A percentile compares a stretch with the other conserved stretches of the same genome.
Evolutionary conservation across 2,113 vertebrate genomes (phyloP).

Genomic region (Cephalopterus ornatus): DNA sequence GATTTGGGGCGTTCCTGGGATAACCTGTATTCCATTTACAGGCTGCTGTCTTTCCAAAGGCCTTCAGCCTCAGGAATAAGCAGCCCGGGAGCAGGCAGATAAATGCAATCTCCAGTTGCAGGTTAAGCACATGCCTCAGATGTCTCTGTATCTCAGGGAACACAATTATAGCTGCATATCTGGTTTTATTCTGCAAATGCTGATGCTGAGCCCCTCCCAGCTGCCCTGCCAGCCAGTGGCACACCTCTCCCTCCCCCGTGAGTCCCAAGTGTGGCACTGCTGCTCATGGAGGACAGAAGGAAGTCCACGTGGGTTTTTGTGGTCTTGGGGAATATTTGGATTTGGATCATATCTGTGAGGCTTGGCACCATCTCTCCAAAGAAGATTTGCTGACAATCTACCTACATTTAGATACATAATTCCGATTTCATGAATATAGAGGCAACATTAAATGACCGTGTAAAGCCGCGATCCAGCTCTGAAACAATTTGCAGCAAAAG

Average conservation of each 20-base stretch:
- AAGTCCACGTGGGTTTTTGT: not conserved
- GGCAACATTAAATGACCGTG: constrained; percentile 9
- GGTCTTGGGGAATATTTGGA: not conserved
- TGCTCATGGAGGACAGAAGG: not conserved
- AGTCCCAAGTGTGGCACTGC: fast-evolving
- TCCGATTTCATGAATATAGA: not conserved
- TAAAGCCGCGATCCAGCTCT: constrained; percentile 27
- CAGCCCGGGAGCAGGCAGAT: not conserved
- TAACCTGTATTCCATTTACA: not conserved
- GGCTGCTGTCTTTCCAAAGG: not conserved
- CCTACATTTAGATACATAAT: constrained; percentile 6
- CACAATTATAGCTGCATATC: not conserved
- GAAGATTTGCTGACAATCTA: constrained; percentile 36
- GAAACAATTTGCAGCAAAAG: constrained; percentile 22
- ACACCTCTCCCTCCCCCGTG: not conserved
- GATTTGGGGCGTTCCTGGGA: not conserved
- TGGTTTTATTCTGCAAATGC: not conserved
- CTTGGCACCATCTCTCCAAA: not conserved
- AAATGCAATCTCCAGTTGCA: not conserved
- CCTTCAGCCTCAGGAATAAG: not conserved
- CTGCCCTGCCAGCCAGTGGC: not conserved
- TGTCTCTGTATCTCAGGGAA: not conserved
- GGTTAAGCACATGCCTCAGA: not conserved
- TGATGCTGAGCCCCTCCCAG: fast-evolving
- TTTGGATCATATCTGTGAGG: not conserved